Evolutionary conservation across 1,140 invertebrate genomes (phyloP).

Genomic region (Hestina assimilis): DNA sequence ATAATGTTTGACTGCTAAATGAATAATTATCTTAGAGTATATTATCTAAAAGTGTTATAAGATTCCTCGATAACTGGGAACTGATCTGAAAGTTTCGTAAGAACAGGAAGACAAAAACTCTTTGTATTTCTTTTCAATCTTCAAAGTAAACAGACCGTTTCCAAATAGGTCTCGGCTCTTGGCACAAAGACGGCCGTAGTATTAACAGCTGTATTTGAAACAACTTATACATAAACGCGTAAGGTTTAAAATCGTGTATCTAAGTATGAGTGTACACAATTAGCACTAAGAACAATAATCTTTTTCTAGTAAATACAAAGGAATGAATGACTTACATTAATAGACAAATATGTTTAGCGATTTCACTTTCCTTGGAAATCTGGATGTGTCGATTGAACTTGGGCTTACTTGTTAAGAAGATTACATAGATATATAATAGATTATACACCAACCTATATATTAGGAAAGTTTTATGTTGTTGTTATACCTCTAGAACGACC

Average conservation of each 20-base stretch:
- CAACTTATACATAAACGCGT: neutral
- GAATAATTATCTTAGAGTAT: neutral
- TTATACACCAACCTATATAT: no score
- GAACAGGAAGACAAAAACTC: conserved; percentile 2
- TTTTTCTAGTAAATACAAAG: conserved; percentile 14
- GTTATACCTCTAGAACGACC: no score
- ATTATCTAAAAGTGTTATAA: no score
- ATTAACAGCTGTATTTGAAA: neutral
- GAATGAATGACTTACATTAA: neutral
- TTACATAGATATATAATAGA: conserved; percentile 1
- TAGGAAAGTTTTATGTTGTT: no score
- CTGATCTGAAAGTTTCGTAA: no score
- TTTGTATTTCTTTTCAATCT: conserved; percentile 12
- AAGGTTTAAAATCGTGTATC: neutral
- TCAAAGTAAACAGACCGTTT: conserved; percentile 13
- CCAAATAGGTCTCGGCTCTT: conserved; percentile 11
- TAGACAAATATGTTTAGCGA: neutral
- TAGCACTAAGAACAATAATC: conserved; percentile 11
- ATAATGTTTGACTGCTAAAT: neutral
- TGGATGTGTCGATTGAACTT: no score
- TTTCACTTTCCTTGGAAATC: neutral
- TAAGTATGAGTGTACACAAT: neutral
- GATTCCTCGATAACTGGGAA: no score
- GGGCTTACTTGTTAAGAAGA: no score
- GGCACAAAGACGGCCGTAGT: conserved; percentile 8